phyloP scores from a whole-genome alignment of 2,888 invertebrate species.

The Cancer borealis region DNA sequence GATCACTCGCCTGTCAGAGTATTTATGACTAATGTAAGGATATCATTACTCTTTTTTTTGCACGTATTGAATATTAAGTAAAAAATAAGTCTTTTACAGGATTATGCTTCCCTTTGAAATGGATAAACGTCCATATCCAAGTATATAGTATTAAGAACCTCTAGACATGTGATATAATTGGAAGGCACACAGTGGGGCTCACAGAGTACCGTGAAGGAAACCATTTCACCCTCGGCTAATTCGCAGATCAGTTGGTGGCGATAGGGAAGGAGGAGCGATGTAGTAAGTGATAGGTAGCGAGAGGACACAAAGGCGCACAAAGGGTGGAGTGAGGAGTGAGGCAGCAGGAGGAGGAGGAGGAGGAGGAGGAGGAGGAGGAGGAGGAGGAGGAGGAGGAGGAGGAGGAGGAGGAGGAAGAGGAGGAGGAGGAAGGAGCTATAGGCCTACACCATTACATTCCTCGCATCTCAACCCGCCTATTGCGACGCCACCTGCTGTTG shows the following conservation, averaged over 20 bases:
- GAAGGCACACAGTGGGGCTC: background rate
- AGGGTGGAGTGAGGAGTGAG: background rate
- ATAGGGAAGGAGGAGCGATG: background rate
- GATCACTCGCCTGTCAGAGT: background rate
- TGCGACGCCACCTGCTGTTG: background rate
- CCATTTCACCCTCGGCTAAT: slow-evolving; percentile 35
- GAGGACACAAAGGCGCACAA: background rate
- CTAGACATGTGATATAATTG: background rate
- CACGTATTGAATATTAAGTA: background rate
- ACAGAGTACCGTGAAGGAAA: background rate
- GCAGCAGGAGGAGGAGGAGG: background rate
- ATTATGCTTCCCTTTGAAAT: background rate
- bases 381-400: slow-evolving; percentile 15
- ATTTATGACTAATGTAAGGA: background rate
- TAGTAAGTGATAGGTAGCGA: slow-evolving; percentile 34
- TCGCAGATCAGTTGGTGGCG: slow-evolving; percentile 41
- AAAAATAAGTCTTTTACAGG: background rate
- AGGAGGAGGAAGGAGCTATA: background rate
- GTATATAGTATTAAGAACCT: background rate
- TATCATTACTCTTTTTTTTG: background rate
- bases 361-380: background rate
- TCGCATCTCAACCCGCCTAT: slow-evolving; percentile 13
- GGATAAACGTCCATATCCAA: background rate
- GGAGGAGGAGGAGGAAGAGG: background rate
- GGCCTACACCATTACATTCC: slow-evolving; percentile 47